Conservation (phyloP, 37 sponge, comb jelly and placozoan genomes). For the Agelas oroides region DNA sequence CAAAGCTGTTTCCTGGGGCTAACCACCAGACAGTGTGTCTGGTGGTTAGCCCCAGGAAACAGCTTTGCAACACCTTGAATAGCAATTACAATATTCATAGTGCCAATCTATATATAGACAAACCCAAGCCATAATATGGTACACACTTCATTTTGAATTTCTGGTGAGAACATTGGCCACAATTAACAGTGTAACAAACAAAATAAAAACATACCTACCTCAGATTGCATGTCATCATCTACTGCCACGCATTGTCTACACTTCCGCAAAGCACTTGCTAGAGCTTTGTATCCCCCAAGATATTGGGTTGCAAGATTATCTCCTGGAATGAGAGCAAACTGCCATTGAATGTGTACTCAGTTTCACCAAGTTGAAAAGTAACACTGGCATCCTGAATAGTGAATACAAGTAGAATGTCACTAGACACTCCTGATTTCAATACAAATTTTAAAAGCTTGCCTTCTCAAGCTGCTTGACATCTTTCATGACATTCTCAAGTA, state of each 20-base stretch:
- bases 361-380: slow-evolving; percentile 4
- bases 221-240: slow-evolving; percentile 18
- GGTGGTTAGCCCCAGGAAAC: too few relatives aligned
- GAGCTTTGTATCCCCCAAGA: slow-evolving; percentile 29
- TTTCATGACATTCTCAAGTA: slow-evolving; percentile 27
- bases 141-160: too few relatives aligned
- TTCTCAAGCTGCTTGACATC: slow-evolving; percentile 27
- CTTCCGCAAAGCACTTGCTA: slow-evolving; percentile 32
- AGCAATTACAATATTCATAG: too few relatives aligned
- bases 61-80: too few relatives aligned
- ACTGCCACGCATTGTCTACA: slow-evolving; percentile 51
- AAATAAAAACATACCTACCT: slow-evolving; percentile 17
- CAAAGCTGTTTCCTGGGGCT: not conserved
- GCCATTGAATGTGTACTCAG: slow-evolving; percentile 10
- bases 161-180: too few relatives aligned
- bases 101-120: too few relatives aligned
- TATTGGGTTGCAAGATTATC: slow-evolving; percentile 41
- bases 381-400: slow-evolving; percentile 2
- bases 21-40: too few relatives aligned
- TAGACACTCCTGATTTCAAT: not conserved
- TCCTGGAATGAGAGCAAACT: slow-evolving; percentile 28
- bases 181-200: too few relatives aligned
- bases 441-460: not conserved
- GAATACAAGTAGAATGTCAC: not conserved
- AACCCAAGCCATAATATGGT: too few relatives aligned